phyloP scores from a whole-genome alignment of 2,888 invertebrate species.

The Dicroscelio sp. region DNA sequence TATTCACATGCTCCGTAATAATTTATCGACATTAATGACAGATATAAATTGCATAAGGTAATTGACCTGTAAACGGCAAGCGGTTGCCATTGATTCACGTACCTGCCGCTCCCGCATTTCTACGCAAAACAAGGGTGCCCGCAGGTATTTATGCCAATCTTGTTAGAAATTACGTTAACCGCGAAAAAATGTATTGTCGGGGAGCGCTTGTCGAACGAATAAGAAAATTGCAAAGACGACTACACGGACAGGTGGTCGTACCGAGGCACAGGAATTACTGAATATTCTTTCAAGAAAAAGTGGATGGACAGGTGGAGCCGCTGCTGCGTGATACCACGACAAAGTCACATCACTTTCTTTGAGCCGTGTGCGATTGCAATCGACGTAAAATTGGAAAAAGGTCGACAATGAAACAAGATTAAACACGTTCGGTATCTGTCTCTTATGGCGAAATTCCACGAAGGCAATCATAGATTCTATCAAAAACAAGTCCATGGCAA shows the following conservation, averaged over 20 bases:
- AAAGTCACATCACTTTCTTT: slow-evolving; percentile 78
- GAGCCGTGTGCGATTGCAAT: slow-evolving; percentile 62
- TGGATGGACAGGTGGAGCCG: slow-evolving; percentile 68
- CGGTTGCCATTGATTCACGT: slow-evolving; percentile 86
- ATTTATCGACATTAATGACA: slow-evolving; percentile 57
- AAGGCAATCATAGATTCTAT: slow-evolving; percentile 75
- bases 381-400: slow-evolving; percentile 76
- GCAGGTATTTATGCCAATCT: slow-evolving; percentile 85
- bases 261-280: slow-evolving; percentile 39
- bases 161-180: slow-evolving; percentile 81
- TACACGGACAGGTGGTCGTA: slow-evolving; percentile 74
- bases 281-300: slow-evolving; percentile 70
- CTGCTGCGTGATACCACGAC: slow-evolving; percentile 68
- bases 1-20: slow-evolving; percentile 49
- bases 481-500: slow-evolving; percentile 63
- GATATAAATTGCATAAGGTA: slow-evolving; percentile 68
- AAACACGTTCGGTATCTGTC: slow-evolving; percentile 70
- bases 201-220: slow-evolving; percentile 45
- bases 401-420: slow-evolving; percentile 77
- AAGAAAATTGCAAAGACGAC: slow-evolving; percentile 65
- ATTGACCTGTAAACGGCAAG: slow-evolving; percentile 67
- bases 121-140: slow-evolving; percentile 75
- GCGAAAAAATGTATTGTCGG: slow-evolving; percentile 76
- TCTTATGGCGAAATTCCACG: slow-evolving; percentile 70
- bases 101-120: slow-evolving; percentile 86